A percentile compares a stretch with the other conserved stretches of the same genome.
These are phyloP conservation scores for Mesoligia furuncula DNA, from an alignment of 2,888 invertebrate genomes.

Conservation along the genomic window DNA sequence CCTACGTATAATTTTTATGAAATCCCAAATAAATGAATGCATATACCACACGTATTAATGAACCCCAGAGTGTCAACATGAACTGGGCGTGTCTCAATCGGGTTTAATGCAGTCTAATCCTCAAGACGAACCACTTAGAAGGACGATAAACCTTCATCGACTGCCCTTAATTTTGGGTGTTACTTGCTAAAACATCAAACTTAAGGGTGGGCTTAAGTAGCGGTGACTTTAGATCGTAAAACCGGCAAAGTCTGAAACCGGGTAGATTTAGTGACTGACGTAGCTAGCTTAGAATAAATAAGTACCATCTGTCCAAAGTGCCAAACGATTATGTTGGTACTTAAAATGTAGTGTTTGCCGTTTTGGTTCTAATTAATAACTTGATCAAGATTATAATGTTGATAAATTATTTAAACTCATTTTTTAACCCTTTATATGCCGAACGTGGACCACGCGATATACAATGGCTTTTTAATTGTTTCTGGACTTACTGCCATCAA, in stretches of 20 bases:
- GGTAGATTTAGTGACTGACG: constrained; percentile 52
- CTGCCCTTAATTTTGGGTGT: constrained; percentile 72
- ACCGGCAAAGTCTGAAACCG: constrained; percentile 46
- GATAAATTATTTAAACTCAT: background rate
- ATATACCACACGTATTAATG: too few species aligned
- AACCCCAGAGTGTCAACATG: background rate
- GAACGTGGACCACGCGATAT: too few species aligned
- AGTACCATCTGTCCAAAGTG: constrained; percentile 29
- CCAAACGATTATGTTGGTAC: constrained; percentile 19
- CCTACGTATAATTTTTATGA: background rate
- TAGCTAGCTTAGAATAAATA: constrained; percentile 50
- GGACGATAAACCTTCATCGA: constrained; percentile 73
- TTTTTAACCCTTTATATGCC: background rate
- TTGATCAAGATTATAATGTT: too few species aligned
- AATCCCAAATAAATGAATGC: background rate
- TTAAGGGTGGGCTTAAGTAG: constrained; percentile 59
- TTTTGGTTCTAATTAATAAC: background rate
- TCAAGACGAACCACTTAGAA: constrained; percentile 62
- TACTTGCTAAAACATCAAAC: constrained; percentile 70
- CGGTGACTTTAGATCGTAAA: constrained; percentile 63
- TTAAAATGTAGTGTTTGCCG: constrained; percentile 17
- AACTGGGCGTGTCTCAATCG: constrained; percentile 10
- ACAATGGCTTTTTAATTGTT: too few species aligned
- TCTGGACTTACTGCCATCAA: too few species aligned
- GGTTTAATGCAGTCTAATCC: constrained; percentile 48